Evolutionary conservation across 2,113 vertebrate genomes (phyloP).

Genomic region (Marcusenius ussheri): DNA sequence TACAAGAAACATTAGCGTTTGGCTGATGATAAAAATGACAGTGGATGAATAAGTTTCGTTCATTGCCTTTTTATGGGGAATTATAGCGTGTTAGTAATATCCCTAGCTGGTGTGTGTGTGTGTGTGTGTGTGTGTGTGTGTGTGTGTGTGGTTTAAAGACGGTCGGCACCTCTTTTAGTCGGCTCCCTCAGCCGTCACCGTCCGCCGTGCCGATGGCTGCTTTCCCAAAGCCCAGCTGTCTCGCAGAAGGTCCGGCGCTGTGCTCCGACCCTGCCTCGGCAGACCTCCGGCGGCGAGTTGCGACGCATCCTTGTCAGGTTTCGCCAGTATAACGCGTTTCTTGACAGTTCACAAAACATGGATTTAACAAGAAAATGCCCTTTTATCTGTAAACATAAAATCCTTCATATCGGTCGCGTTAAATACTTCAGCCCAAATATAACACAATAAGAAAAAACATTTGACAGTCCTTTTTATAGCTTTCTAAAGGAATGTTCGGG

Average conservation of each 20-base stretch:
- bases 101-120: not conserved
- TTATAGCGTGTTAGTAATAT: not conserved
- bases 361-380: not conserved
- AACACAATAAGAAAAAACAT: not conserved
- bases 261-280: not conserved
- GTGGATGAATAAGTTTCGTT: not conserved
- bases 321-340: not conserved
- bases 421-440: not conserved
- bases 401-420: not conserved
- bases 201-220: not conserved
- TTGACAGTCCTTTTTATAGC: not conserved
- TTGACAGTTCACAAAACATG: not conserved
- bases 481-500: not conserved
- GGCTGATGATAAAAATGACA: not conserved
- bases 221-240: not conserved
- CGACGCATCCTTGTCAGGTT: not conserved
- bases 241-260: not conserved
- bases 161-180: not conserved
- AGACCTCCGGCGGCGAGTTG: not conserved
- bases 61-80: not conserved
- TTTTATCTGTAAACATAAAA: not conserved
- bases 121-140: not conserved
- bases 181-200: not conserved
- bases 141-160: not conserved
- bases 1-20: not conserved